phyloP scores from a whole-genome alignment of 1,140 invertebrate species.

The Battus philenor region DNA sequence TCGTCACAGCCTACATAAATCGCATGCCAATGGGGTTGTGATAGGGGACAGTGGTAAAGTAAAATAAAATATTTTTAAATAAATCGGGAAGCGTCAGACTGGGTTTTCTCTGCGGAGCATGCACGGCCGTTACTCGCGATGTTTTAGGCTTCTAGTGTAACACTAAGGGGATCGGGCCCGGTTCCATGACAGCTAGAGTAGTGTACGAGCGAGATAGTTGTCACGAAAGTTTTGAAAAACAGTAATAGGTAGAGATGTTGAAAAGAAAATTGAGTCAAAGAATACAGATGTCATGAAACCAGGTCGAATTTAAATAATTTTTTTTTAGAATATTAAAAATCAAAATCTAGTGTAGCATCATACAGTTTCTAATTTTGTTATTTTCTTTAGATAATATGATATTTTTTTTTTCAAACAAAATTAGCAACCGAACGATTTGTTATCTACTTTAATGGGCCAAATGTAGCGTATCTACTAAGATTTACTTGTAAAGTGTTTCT shows the following conservation, averaged over 20 bases:
- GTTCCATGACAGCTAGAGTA: constrained; percentile 46
- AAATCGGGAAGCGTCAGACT: constrained; percentile 66
- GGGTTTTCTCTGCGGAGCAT: constrained; percentile 46
- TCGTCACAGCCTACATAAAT: constrained; percentile 67
- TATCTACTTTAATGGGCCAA: constrained; percentile 69
- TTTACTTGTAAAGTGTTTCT: constrained; percentile 73
- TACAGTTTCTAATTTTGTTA: constrained; percentile 54
- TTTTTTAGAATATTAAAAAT: constrained; percentile 36
- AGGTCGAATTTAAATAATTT: constrained; percentile 28
- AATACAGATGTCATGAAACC: constrained; percentile 56
- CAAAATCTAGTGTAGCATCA: constrained; percentile 42
- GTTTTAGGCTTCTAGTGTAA: constrained; percentile 31
- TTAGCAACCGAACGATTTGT: constrained; percentile 54
- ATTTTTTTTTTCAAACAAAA: constrained; percentile 27
- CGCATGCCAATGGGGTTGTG: constrained; percentile 58
- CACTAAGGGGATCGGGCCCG: constrained; percentile 32
- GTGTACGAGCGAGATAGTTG: constrained; percentile 18
- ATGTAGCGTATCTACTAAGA: constrained; percentile 61
- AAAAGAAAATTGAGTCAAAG: constrained; percentile 19
- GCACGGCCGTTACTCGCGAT: constrained; percentile 45
- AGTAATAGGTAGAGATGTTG: constrained; percentile 15
- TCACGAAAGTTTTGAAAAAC: constrained; percentile 15
- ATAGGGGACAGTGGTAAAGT: constrained; percentile 41
- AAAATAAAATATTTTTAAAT: constrained; percentile 31
- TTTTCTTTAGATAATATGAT: constrained; percentile 5